Base-by-base conservation (phyloP, 2,113 vertebrate genomes). In the Oenanthe melanoleuca region DNA sequence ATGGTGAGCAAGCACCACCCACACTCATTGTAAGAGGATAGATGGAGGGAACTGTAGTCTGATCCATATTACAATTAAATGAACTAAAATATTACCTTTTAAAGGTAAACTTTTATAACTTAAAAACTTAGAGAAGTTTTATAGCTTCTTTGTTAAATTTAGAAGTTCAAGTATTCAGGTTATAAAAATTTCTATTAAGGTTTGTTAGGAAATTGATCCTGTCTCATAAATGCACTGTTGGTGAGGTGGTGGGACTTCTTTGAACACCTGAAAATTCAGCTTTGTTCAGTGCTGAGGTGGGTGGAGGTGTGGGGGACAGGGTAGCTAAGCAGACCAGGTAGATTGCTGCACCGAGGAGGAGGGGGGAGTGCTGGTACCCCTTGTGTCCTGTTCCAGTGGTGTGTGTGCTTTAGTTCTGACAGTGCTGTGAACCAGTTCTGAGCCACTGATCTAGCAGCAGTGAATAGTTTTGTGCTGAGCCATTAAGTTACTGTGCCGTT, bases 321-420 rank as follows among this genome's bases (percentile, higher is more conserved):
- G 10, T 9, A 25, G 34, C 38, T n/a, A 7, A 60, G 44, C 26
- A 57, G 37, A 13, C 25, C 3, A 1, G 3, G 38, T 28, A 20
- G 11, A 45, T 66, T 89, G 22, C 15, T 69, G 28, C 21, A 31
- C 16, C 5, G 11, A 45, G 44, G 8, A 1, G 37, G 47, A 53
- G 17, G 33, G 26, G 2, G 72, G 42, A 8, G 8, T 80, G 50
- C 45, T 73, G 38, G 31, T 75, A 0, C 8, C 40, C 2, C 18
- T 33, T 26, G 7, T 6, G 57, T 45, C 42, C 28, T 83, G 50
- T 42, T 65, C 0, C 0, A 0, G 17, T 60, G 53, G 2, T 85
- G 21, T 64, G 24, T 10, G 0, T 52, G 66, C 37, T 79, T 28
- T n/a, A 9, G 19, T 52, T 92, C 10, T 49, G 70, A 21, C 42